Percentiles rank a stretch among this genome's conserved stretches.
Evolutionary conservation across 2,797 vertebrate species (phyloP).

Genomic region (Chrysocyon brachyurus): DNA sequence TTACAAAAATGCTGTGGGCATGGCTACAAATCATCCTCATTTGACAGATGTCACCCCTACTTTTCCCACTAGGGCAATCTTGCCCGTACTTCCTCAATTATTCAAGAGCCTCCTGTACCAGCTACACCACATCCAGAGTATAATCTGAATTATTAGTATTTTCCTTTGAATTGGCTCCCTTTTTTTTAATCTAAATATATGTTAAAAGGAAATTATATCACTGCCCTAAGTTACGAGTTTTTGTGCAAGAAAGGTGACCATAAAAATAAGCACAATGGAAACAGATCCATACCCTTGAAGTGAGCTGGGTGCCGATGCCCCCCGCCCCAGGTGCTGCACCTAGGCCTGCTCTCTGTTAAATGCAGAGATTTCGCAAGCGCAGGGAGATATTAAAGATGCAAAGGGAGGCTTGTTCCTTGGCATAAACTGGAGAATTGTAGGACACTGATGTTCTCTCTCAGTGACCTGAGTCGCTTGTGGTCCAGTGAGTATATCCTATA

Average conservation of each 20-base stretch:
- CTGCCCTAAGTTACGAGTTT: not conserved
- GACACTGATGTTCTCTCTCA: not conserved
- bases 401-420: not conserved
- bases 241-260: not conserved
- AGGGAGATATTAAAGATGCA: not conserved
- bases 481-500: not conserved
- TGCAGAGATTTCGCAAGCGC: not conserved
- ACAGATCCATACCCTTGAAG: not conserved
- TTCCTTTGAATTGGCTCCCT: not conserved
- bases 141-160: not conserved
- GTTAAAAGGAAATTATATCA: not conserved
- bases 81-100: no score
- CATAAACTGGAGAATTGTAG: not conserved
- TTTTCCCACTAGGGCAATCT: not conserved
- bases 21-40: not conserved
- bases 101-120: not conserved
- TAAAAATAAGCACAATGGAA: not conserved
- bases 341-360: not conserved
- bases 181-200: not conserved
- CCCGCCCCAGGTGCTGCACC: no score
- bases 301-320: not conserved
- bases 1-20: not conserved
- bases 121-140: not conserved
- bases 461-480: not conserved
- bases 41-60: not conserved